These are phyloP conservation scores for Vulpes ferrilata DNA, from an alignment of 2,113 vertebrate species.

Conservation along the genomic window DNA sequence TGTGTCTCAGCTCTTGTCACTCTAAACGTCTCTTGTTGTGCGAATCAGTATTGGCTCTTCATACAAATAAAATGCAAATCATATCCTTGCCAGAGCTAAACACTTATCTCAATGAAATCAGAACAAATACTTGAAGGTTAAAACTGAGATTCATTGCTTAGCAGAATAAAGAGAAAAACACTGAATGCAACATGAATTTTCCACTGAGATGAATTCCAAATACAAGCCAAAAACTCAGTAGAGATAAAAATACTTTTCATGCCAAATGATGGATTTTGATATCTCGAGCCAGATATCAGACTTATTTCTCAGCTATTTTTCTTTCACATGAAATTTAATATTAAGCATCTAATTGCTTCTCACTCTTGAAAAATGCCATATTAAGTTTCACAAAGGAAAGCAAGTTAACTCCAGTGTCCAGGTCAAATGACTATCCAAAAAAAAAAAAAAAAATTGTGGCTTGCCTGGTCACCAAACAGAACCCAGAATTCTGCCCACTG, in stretches of 20 bases:
- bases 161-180: conserved; percentile 74
- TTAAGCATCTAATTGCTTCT: conserved; percentile 35
- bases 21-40: conserved; percentile 75
- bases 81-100: conserved; percentile 77
- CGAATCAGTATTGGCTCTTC: conserved; percentile 78
- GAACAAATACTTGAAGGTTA: conserved; percentile 84
- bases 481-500: not conserved
- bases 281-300: conserved; percentile 37
- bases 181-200: conserved; percentile 70
- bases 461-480: not conserved
- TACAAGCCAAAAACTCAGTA: conserved; percentile 48
- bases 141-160: conserved; percentile 76
- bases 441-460: no score
- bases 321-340: conserved; percentile 63
- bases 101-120: conserved; percentile 79
- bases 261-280: conserved; percentile 64
- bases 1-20: conserved; percentile 73
- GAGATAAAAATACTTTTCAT: conserved; percentile 67
- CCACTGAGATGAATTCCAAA: conserved; percentile 73
- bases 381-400: conserved; percentile 67
- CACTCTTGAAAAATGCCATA: conserved; percentile 41
- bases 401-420: not conserved
- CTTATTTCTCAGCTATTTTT: not conserved
- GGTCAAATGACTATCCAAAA: conserved; percentile 36
- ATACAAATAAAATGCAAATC: conserved; percentile 87